Base-by-base conservation (phyloP, 2,888 invertebrate species). In the Xanthia togata region DNA sequence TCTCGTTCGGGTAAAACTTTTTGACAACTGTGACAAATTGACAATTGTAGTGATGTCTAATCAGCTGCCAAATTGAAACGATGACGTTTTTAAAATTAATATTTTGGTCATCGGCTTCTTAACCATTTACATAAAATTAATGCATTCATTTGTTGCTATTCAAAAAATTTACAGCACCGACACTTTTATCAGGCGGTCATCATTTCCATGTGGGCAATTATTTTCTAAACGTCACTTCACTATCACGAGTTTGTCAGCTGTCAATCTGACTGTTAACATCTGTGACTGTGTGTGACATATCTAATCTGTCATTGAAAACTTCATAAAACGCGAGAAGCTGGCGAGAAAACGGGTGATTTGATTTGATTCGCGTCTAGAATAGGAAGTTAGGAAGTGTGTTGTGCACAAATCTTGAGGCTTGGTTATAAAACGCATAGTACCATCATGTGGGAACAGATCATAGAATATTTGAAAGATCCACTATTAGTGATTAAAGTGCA, bases 401-500 rank as follows among this genome's bases (percentile, higher is more conserved):
- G 26, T 41, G 57, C 62, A 75, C 38, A 31, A 59, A 68, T 72
- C 23, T 76, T 72, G n/a, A 38, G 60, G 12, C 57, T 68, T 55
- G 57, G 50, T 26, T 76, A 67, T n/a, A 63, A 70, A 79, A 76
- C 41, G 35, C 12, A 64, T 47, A 55, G 71, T 67, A 73, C 65
- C 65, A 91, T 83, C 76, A 96, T 96, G 96, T 95, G 95, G 96
- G 94, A 96, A 71, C 92, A 93, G 82, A 92, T 95, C 4, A 96
- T 98, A 90, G 97, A 98, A 89, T 97, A 97, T 91, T 97, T 98
- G 74, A 98, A 98, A 92, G 98, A 98, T 91, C 98, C 98, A 12
- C 94, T 97, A 81, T 94, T 98, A 86, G 98, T 99, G 41, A 97
- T 98, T 38, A 97, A 97, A 92, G 97, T 98, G 89, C 99, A 99